Evolutionary conservation across 2,113 vertebrate genomes (phyloP).

Genomic region (Herpetotheres cachinnans): DNA sequence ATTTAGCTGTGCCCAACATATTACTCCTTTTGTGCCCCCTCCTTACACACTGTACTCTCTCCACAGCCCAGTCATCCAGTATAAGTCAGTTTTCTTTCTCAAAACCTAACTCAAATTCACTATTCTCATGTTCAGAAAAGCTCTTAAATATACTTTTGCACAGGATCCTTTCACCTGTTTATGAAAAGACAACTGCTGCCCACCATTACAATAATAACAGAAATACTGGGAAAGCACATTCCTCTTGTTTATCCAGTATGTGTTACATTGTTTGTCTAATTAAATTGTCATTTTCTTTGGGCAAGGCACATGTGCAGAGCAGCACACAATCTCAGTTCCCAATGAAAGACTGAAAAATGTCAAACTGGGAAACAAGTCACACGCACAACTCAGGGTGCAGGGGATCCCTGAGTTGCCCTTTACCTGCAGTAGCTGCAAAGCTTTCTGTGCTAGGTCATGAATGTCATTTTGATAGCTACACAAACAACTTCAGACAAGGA

Average conservation of each 20-base stretch:
- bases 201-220: neutral
- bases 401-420: neutral
- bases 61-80: neutral
- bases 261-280: neutral
- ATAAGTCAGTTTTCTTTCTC: neutral
- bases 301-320: neutral
- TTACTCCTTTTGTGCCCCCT: neutral
- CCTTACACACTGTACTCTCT: neutral
- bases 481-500: neutral
- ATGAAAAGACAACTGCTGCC: neutral
- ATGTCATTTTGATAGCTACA: neutral
- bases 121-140: neutral
- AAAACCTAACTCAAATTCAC: neutral
- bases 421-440: neutral
- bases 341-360: neutral
- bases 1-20: neutral
- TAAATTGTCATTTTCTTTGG: neutral
- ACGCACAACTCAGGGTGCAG: fast-evolving
- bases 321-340: neutral
- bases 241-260: neutral
- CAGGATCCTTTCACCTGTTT: neutral
- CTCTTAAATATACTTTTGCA: neutral
- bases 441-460: neutral
- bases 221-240: neutral
- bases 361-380: neutral